phyloP scores from a whole-genome alignment of 2,888 invertebrate species.

The Tuberolachnus salignus region DNA sequence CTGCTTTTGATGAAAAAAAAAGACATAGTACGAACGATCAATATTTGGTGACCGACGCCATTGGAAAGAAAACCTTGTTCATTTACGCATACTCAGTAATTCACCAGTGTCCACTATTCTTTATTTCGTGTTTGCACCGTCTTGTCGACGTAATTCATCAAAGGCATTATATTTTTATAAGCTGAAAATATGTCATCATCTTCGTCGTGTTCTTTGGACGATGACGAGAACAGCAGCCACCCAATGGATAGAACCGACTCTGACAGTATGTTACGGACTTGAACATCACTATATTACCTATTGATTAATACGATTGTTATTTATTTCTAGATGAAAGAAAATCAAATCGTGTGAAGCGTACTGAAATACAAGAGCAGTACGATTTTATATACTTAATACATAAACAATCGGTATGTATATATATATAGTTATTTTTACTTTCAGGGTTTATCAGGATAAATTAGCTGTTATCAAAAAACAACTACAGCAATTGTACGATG shows the following conservation, averaged over 20 bases:
- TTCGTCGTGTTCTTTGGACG: conserved; percentile 41
- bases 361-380: conserved; percentile 88
- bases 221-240: conserved; percentile 26
- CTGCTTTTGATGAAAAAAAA: too few relatives aligned
- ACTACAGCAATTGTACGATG: conserved; percentile 84
- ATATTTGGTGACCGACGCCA: too few relatives aligned
- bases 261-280: conserved; percentile 15
- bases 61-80: too few relatives aligned
- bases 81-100: too few relatives aligned
- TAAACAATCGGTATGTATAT: not conserved
- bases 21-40: too few relatives aligned
- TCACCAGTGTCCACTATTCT: too few relatives aligned
- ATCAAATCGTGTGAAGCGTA: conserved; percentile 66
- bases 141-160: too few relatives aligned
- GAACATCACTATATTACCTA: not conserved
- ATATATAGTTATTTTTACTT: conserved; percentile 58
- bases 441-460: conserved; percentile 88
- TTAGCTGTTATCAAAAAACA: conserved; percentile 86
- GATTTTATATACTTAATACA: conserved; percentile 61
- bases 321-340: conserved; percentile 63
- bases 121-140: too few relatives aligned
- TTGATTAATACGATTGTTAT: not conserved
- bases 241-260: conserved; percentile 36
- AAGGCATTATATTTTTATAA: too few relatives aligned
- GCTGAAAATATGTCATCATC: conserved; percentile 32